Percentiles rank a stretch among this genome's conserved stretches.
These are phyloP conservation scores for Pollenia griseotomentosa DNA, from an alignment of 2,888 invertebrate species.

Conservation along the genomic window DNA sequence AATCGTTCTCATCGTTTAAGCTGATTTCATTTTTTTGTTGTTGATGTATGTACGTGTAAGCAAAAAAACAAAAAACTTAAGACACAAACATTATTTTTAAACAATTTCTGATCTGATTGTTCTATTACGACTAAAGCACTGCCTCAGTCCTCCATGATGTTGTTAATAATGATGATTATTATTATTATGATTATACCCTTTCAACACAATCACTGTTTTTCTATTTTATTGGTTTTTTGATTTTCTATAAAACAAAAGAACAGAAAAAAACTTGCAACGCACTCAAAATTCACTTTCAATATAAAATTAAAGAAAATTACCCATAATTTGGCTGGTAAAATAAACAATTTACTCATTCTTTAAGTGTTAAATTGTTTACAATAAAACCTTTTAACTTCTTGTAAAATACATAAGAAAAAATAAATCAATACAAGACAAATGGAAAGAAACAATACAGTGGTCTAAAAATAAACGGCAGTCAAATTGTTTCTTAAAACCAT, in stretches of 20 bases:
- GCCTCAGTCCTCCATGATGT: conserved; percentile 6
- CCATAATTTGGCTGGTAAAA: conserved; percentile 71
- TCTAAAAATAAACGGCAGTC: conserved; percentile 71
- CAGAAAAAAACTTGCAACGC: not conserved
- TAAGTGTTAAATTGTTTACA: conserved; percentile 74
- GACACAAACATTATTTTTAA: conserved; percentile 42
- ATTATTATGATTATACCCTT: conserved; percentile 68
- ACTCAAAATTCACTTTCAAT: conserved; percentile 72
- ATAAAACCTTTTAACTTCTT: conserved; percentile 73
- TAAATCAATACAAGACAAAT: conserved; percentile 46
- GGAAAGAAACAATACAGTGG: conserved; percentile 44
- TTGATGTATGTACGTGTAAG: not conserved
- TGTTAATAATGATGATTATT: conserved; percentile 51
- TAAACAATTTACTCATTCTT: conserved; percentile 72
- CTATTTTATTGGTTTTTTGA: conserved; percentile 73
- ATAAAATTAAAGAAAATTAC: conserved; percentile 71
- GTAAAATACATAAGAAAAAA: conserved; percentile 67
- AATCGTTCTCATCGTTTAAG: conserved; percentile 40
- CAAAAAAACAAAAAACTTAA: conserved; percentile 45
- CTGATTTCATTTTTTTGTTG: not conserved
- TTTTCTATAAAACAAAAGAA: conserved; percentile 67
- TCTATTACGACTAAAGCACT: conserved; percentile 27
- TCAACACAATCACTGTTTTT: conserved; percentile 73
- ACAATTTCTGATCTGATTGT: conserved; percentile 49
- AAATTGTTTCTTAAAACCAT: conserved; percentile 55